A percentile compares a stretch with the other conserved stretches of the same genome.
Conservation (phyloP, 2,797 vertebrate genomes). For the Xiphophorus birchmanni region DNA sequence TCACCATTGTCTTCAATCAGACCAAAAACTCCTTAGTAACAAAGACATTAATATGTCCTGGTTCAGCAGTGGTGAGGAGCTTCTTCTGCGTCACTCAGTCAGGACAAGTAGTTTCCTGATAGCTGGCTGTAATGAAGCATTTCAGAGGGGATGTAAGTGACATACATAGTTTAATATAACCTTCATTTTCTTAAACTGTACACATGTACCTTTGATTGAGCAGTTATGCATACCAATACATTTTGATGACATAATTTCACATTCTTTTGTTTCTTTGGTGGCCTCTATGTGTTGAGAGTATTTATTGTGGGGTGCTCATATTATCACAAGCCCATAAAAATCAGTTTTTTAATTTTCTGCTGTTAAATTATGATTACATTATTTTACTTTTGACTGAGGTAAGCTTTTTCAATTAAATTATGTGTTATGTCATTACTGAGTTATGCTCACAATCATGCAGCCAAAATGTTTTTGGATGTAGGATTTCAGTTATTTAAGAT, state of each 20-base stretch:
- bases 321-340: not conserved
- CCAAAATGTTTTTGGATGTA: not conserved
- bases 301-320: not conserved
- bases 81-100: not conserved
- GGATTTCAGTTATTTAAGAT: not conserved
- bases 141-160: not conserved
- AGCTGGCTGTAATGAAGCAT: not conserved
- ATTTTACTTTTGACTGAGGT: not conserved
- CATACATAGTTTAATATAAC: not conserved
- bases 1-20: slow-evolving; percentile 16
- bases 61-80: slow-evolving; percentile 2
- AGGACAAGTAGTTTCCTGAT: not conserved
- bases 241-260: not conserved
- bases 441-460: not conserved
- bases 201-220: not conserved
- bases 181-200: not conserved
- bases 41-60: slow-evolving; percentile 10
- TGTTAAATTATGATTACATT: not conserved
- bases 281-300: not conserved
- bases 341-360: not conserved
- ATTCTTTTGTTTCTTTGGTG: not conserved
- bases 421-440: not conserved
- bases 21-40: slow-evolving; percentile 14
- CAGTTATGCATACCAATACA: not conserved
- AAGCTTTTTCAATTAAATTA: not conserved